Evolutionary conservation across 1,140 invertebrate species (phyloP).

Genomic region (Drosophila murphyi): DNA sequence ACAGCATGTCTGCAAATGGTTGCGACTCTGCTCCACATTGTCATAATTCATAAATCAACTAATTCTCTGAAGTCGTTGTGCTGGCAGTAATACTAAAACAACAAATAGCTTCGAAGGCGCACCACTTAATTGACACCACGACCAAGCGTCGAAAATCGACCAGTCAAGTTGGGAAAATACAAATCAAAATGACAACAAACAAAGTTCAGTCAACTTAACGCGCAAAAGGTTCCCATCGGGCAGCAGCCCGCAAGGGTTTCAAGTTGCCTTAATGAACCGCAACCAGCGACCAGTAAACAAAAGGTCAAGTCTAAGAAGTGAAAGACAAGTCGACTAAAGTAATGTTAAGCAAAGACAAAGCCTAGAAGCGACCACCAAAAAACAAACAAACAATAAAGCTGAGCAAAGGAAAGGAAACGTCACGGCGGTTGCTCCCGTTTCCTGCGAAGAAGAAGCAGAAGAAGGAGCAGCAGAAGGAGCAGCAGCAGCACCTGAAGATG

Average conservation of each 20-base stretch:
- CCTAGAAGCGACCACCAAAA: conserved; percentile 27
- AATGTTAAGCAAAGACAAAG: conserved; percentile 29
- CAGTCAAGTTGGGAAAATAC: conserved; percentile 9
- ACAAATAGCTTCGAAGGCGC: conserved; percentile 62
- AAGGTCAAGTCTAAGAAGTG: conserved; percentile 72
- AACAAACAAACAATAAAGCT: conserved; percentile 44
- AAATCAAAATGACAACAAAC: conserved; percentile 19
- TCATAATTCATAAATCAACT: conserved; percentile 84
- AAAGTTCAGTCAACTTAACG: conserved; percentile 22
- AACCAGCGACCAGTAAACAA: conserved; percentile 42
- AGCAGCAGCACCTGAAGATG: conserved; percentile 11
- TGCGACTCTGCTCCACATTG: conserved; percentile 59
- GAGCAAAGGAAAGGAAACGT: conserved; percentile 58
- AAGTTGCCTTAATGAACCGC: conserved; percentile 81
- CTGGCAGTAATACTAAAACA: conserved; percentile 40
- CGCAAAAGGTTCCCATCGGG: conserved; percentile 66
- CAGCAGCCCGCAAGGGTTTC: conserved; percentile 54
- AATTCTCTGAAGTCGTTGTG: conserved; percentile 72
- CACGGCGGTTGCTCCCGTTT: conserved; percentile 78
- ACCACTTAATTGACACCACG: conserved; percentile 29
- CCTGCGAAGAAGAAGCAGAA: conserved; percentile 53
- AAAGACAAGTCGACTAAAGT: conserved; percentile 46
- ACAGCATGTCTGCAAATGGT: conserved; percentile 56
- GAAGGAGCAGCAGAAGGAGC: conserved; percentile 19
- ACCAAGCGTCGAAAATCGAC: conserved; percentile 36